These are phyloP conservation scores for Grapholita molesta DNA, from an alignment of 1,140 invertebrate genomes.

Conservation along the genomic window DNA sequence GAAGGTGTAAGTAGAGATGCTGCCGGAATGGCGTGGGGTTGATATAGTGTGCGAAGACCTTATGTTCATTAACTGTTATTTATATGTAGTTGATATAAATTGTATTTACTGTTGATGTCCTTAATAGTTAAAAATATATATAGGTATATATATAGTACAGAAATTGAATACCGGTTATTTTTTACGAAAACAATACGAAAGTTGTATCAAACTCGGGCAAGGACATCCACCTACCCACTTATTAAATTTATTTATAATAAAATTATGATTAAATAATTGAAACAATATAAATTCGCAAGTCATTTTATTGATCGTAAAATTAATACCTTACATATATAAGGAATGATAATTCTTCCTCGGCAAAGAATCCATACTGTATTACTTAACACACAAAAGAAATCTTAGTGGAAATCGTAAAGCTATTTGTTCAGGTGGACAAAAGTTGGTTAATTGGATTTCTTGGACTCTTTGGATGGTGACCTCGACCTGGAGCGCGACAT, in stretches of 20 bases:
- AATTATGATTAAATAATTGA: constrained; percentile 26
- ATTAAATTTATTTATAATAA: constrained; percentile 36
- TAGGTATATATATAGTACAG: no score
- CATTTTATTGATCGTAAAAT: constrained; percentile 51
- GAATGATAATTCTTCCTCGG: neutral
- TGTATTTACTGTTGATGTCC: no score
- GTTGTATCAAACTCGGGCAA: no score
- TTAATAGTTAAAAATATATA: no score
- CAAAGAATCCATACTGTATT: constrained; percentile 5
- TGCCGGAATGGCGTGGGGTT: no score
- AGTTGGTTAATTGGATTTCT: constrained; percentile 60
- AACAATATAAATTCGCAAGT: constrained; percentile 35
- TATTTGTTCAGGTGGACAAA: constrained; percentile 18
- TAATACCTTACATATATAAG: constrained; percentile 29
- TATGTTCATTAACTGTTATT: no score
- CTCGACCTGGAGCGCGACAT: constrained; percentile 68
- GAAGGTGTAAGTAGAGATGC: no score
- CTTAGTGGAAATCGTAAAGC: constrained; percentile 21
- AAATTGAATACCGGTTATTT: no score
- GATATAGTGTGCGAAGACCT: no score
- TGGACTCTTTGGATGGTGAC: constrained; percentile 70
- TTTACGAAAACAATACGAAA: no score
- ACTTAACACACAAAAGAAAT: constrained; percentile 1
- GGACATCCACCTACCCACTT: no score
- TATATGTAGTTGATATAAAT: no score